A percentile compares a stretch with the other conserved stretches of the same genome.
These are phyloP conservation scores for Adelosebastes latens DNA, from an alignment of 2,797 vertebrate species.

Conservation along the genomic window DNA sequence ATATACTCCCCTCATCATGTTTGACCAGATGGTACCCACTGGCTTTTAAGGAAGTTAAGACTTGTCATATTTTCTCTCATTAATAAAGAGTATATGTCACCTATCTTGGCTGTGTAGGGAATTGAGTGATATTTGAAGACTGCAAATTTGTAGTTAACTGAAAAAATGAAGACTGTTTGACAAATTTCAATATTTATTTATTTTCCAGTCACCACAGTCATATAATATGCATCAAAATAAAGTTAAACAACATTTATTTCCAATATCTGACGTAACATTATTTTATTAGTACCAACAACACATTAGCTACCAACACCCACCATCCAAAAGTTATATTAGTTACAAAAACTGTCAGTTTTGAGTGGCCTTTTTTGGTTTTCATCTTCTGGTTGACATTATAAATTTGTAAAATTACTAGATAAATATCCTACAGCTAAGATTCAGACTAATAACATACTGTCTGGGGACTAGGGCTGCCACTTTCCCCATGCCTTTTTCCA, in stretches of 20 bases:
- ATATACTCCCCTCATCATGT: no score
- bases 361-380: not conserved
- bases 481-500: not conserved
- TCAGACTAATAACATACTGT: not conserved
- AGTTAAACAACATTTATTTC: not conserved
- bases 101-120: no score
- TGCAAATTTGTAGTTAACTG: no score
- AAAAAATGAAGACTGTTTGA: not conserved
- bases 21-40: no score
- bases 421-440: not conserved
- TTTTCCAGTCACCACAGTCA: conserved; percentile 6
- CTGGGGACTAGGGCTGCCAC: no score
- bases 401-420: not conserved
- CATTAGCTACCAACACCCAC: not conserved
- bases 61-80: no score
- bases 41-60: no score
- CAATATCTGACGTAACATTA: not conserved
- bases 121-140: no score
- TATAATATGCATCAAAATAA: not conserved
- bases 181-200: not conserved
- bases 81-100: no score
- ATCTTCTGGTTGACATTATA: not conserved
- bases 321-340: not conserved
- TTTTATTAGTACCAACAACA: not conserved
- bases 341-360: not conserved